A percentile compares a stretch with the other conserved stretches of the same genome.
Conservation (phyloP, 2,113 vertebrate species). For the Zosterops japonicus region DNA sequence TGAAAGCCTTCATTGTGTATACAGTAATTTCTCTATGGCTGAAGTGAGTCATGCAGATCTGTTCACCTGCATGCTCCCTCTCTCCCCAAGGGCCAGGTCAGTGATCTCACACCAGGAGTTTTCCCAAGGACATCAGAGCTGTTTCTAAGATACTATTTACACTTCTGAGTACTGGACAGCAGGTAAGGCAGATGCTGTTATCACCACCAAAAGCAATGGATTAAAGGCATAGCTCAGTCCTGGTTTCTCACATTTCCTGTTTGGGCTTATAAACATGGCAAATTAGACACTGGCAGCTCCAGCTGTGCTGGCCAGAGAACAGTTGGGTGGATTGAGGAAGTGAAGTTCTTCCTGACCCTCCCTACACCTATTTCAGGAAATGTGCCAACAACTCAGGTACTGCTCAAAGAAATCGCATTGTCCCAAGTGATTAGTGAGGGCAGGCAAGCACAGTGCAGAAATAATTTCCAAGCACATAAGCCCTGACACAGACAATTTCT, state of each 20-base stretch:
- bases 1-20: neutral
- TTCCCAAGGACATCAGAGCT: neutral
- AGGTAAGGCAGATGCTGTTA: neutral
- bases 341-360: neutral
- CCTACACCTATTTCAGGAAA: neutral
- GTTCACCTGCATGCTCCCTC: neutral
- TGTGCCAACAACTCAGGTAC: neutral
- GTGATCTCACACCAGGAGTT: neutral
- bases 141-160: neutral
- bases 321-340: neutral
- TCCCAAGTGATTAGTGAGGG: neutral
- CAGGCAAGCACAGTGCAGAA: neutral
- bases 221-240: conserved; percentile 1
- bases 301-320: neutral
- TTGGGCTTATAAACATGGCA: neutral
- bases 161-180: neutral
- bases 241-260: neutral
- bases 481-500: neutral
- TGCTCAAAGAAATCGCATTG: neutral
- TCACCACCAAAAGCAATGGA: neutral
- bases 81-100: neutral
- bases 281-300: neutral
- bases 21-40: neutral
- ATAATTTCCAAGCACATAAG: neutral
- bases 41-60: neutral